phyloP scores from a whole-genome alignment of 2,113 vertebrate genomes.

The Anser brachyrhynchus region DNA sequence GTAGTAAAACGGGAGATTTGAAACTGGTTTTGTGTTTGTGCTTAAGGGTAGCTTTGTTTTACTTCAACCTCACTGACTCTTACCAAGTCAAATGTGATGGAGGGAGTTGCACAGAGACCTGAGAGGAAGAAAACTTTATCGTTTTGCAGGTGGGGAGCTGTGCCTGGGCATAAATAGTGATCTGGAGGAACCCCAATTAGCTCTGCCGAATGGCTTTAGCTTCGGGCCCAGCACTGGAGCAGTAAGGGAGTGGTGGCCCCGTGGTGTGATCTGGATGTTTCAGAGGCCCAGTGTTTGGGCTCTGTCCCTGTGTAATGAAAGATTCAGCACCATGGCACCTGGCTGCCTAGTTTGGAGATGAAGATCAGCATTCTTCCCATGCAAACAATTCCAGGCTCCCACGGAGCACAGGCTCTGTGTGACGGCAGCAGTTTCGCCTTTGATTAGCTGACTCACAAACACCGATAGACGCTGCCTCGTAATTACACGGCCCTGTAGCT shows the following conservation, averaged over 20 bases:
- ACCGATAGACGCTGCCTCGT: background rate
- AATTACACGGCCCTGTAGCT: background rate
- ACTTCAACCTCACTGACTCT: background rate
- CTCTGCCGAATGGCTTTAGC: background rate
- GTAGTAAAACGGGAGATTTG: background rate
- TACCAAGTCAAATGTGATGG: background rate
- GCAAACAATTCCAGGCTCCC: background rate
- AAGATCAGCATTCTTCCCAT: background rate
- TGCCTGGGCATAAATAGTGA: background rate
- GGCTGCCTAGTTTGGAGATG: background rate
- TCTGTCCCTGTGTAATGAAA: background rate
- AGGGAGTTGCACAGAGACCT: background rate
- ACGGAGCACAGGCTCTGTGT: rapidly evolving
- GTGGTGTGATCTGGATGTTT: background rate
- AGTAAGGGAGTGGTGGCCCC: background rate
- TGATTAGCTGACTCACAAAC: background rate
- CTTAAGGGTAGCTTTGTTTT: background rate
- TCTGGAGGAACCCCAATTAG: background rate
- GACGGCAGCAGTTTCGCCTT: background rate
- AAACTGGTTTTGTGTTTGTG: background rate
- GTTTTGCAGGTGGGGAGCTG: background rate
- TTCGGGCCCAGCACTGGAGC: background rate
- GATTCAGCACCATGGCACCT: background rate
- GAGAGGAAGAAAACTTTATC: background rate
- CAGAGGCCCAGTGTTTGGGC: background rate